phyloP scores from a whole-genome alignment of 53 echinoderm and acorn worm genomes.

The Paelopatides confundens region DNA sequence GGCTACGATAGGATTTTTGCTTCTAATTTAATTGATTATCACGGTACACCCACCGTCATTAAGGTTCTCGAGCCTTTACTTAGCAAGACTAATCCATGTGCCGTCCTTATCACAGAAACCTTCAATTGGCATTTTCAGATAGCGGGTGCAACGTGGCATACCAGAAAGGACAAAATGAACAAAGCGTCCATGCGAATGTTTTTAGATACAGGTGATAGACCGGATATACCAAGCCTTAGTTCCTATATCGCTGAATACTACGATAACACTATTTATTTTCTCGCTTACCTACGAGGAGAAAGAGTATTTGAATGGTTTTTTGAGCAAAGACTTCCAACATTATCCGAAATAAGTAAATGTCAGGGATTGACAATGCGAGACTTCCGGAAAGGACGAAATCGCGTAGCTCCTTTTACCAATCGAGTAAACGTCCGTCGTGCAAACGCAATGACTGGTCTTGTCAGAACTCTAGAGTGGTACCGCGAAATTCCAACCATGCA shows the following conservation, averaged over 20 bases:
- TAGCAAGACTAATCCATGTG: background rate
- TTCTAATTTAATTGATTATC: background rate
- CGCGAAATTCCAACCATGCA: background rate
- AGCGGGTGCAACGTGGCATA: too few relatives aligned
- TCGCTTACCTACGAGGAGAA: slow-evolving; percentile 65
- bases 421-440: background rate
- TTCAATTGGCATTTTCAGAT: background rate
- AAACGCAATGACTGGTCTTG: background rate
- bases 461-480: slow-evolving; percentile 32
- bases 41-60: background rate
- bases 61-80: background rate
- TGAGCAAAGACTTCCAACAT: slow-evolving; percentile 10
- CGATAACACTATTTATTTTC: slow-evolving; percentile 68
- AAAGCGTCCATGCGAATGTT: too few relatives aligned
- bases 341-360: slow-evolving; percentile 47
- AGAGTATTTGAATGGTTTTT: background rate
- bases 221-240: too few relatives aligned
- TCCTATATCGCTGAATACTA: slow-evolving; percentile 27
- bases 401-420: slow-evolving; percentile 54
- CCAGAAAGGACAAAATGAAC: too few relatives aligned
- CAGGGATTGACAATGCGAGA: slow-evolving; percentile 66
- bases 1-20: slow-evolving; percentile 2
- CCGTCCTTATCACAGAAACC: background rate
- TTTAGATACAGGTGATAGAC: too few relatives aligned
- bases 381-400: slow-evolving; percentile 65